phyloP scores from a whole-genome alignment of 2,113 vertebrate species.

The Stegastes partitus region DNA sequence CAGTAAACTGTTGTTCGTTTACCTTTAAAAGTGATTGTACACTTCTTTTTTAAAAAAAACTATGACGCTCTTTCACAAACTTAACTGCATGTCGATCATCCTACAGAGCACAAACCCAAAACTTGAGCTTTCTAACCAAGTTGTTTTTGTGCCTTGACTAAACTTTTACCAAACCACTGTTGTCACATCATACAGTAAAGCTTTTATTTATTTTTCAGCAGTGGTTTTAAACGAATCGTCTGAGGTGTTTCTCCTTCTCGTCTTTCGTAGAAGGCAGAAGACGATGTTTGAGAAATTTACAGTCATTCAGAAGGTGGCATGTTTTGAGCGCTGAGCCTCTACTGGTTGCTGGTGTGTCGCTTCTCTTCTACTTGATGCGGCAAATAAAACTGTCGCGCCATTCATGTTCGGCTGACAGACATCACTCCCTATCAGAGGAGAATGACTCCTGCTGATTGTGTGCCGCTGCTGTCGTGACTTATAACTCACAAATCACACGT shows the following conservation, averaged over 20 bases:
- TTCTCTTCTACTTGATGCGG: neutral
- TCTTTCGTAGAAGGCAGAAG: neutral
- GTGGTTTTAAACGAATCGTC: too few species aligned
- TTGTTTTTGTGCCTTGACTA: too few species aligned
- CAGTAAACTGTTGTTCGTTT: neutral
- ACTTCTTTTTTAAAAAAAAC: too few species aligned
- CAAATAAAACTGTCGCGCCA: neutral
- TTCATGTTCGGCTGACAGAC: constrained; percentile 11
- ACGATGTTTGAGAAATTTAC: neutral
- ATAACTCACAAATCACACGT: neutral
- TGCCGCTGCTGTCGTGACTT: neutral
- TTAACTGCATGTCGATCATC: too few species aligned
- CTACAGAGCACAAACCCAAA: too few species aligned
- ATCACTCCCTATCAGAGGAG: neutral
- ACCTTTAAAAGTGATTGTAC: too few species aligned
- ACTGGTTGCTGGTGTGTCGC: neutral
- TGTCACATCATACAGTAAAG: too few species aligned
- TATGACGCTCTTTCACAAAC: too few species aligned
- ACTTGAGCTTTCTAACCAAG: too few species aligned
- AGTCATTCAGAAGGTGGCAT: neutral
- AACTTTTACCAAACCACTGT: too few species aligned
- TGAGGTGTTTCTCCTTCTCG: too few species aligned
- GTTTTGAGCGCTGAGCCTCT: neutral
- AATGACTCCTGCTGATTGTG: neutral
- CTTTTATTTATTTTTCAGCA: too few species aligned